phyloP scores from a whole-genome alignment of 2,888 invertebrate genomes.

The Therioaphis trifolii region DNA sequence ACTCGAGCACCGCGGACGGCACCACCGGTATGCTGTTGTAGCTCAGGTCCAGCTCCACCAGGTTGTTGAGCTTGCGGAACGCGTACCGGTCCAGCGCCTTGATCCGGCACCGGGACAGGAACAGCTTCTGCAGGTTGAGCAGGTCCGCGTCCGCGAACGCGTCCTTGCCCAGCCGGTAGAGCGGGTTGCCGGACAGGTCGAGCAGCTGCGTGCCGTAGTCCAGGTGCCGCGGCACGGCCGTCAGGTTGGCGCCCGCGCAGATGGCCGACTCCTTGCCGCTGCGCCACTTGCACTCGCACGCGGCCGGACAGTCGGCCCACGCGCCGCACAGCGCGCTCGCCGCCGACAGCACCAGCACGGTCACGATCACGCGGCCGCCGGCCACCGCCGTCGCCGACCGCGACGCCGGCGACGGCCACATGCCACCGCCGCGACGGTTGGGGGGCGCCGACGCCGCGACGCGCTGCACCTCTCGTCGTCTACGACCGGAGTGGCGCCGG shows the following conservation, averaged over 20 bases:
- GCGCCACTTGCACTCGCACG: conserved; percentile 91
- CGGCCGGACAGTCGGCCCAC: conserved; percentile 73
- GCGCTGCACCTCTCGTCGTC: conserved; percentile 75
- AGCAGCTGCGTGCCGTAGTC: conserved; percentile 84
- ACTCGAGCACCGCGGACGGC: conserved; percentile 80
- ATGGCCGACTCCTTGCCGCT: conserved; percentile 86
- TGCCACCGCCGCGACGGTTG: conserved; percentile 68
- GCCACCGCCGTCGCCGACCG: conserved; percentile 74
- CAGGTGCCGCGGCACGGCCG: conserved; percentile 78
- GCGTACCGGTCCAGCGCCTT: conserved; percentile 78
- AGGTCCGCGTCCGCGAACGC: conserved; percentile 81
- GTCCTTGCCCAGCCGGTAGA: conserved; percentile 77
- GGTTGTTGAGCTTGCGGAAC: conserved; percentile 81
- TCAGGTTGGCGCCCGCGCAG: conserved; percentile 81
- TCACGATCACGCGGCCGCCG: conserved; percentile 68
- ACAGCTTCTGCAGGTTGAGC: conserved; percentile 83
- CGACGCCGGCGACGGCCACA: conserved; percentile 76
- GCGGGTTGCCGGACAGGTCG: conserved; percentile 80
- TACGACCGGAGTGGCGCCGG: conserved; percentile 76
- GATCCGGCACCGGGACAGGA: conserved; percentile 78
- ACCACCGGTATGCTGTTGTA: conserved; percentile 77
- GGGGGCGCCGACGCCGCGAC: conserved; percentile 69
- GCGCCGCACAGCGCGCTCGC: conserved; percentile 67
- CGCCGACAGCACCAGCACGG: conserved; percentile 67
- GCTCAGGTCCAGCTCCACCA: conserved; percentile 85